A percentile compares a stretch with the other conserved stretches of the same genome.
Conservation (phyloP, 2,888 invertebrate species). For the Drosophila parthenogenetica region DNA sequence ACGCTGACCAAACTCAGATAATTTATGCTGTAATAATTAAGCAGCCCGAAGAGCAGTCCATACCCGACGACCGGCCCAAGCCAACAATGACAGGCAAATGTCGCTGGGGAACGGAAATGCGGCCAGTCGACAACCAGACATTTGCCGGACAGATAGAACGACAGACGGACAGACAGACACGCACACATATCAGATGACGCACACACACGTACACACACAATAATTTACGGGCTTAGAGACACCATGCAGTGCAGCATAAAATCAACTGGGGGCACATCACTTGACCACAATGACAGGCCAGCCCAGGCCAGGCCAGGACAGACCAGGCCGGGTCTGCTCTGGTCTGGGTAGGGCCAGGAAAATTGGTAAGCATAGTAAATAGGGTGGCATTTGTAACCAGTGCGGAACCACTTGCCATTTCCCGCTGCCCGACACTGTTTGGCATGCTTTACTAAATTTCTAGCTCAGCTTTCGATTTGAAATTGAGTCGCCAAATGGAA, state of each 20-base stretch:
- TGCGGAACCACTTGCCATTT: conserved; percentile 18
- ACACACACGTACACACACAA: conserved; percentile 25
- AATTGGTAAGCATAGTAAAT: conserved; percentile 41
- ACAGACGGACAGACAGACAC: conserved; percentile 13
- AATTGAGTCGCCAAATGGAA: conserved; percentile 35
- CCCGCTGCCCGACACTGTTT: background rate
- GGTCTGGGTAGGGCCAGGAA: conserved; percentile 13
- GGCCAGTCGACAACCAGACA: conserved; percentile 31
- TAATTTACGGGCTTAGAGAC: conserved; percentile 48
- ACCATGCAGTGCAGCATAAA: conserved; percentile 43
- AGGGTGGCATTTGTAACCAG: conserved; percentile 23
- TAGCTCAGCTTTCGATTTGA: conserved; percentile 14
- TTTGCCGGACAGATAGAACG: conserved; percentile 6
- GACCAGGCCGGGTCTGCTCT: conserved; percentile 3
- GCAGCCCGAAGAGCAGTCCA: conserved; percentile 47
- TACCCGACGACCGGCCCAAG: conserved; percentile 23
- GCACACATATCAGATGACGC: conserved; percentile 24
- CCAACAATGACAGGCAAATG: conserved; percentile 64
- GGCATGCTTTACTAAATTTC: conserved; percentile 16
- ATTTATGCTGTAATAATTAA: conserved; percentile 81
- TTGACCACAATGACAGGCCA: conserved; percentile 54
- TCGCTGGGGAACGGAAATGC: conserved; percentile 58
- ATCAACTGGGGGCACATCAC: conserved; percentile 33
- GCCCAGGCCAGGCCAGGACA: conserved; percentile 27
- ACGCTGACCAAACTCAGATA: conserved; percentile 51